These are phyloP conservation scores for Dasyprocta punctata DNA, from an alignment of 2,113 vertebrate species.

Conservation along the genomic window DNA sequence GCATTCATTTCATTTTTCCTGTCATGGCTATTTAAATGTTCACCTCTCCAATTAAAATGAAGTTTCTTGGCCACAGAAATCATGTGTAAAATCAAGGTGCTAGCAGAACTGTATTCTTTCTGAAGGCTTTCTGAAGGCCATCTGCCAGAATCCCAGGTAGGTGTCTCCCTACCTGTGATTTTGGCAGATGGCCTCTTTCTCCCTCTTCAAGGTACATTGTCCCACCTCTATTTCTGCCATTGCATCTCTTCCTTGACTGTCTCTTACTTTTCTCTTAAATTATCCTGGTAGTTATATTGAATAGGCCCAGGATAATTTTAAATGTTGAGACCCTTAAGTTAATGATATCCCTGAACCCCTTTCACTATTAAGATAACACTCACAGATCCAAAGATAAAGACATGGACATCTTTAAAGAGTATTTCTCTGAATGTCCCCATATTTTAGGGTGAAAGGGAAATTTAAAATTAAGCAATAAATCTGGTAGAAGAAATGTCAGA, in stretches of 20 bases:
- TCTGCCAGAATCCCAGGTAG: too few species aligned
- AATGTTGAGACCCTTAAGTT: not conserved
- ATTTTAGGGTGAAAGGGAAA: not conserved
- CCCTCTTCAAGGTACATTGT: not conserved
- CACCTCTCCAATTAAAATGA: not conserved
- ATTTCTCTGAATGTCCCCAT: not conserved
- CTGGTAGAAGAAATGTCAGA: not conserved
- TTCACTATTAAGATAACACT: not conserved
- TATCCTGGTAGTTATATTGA: not conserved
- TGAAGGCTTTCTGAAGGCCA: too few species aligned
- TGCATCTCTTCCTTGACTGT: not conserved
- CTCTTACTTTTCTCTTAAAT: not conserved
- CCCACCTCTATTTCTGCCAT: not conserved
- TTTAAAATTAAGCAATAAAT: not conserved
- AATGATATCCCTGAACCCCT: not conserved
- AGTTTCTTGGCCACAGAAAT: not conserved
- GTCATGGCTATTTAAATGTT: not conserved
- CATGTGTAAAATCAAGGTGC: not conserved
- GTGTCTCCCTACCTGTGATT: too few species aligned
- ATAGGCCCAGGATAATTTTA: not conserved
- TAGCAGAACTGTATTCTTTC: too few species aligned
- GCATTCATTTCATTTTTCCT: not conserved
- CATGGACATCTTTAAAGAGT: too few species aligned
- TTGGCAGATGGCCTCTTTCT: not conserved
- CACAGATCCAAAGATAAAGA: not conserved